A percentile compares a stretch with the other conserved stretches of the same genome.
phyloP scores from a whole-genome alignment of 2,888 invertebrate species.

The Sphaerophoria rueppellii region DNA sequence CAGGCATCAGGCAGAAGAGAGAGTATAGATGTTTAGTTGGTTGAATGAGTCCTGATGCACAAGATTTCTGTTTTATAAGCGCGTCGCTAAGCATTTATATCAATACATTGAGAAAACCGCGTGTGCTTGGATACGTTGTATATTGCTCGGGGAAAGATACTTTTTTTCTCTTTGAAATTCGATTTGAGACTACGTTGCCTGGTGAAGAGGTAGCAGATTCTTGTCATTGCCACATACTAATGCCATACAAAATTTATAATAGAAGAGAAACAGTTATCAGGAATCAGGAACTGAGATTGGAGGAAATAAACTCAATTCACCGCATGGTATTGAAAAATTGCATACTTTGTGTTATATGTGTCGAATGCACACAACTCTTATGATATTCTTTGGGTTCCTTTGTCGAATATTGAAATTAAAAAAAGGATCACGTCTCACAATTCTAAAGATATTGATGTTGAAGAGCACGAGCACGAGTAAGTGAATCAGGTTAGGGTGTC shows the following conservation, averaged over 20 bases:
- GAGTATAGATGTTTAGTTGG: conserved; percentile 53
- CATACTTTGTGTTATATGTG: conserved; percentile 36
- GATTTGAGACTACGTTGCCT: not conserved
- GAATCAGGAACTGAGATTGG: not conserved
- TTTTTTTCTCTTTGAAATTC: conserved; percentile 12
- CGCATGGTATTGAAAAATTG: conserved; percentile 49
- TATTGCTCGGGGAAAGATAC: conserved; percentile 14
- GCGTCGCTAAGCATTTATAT: conserved; percentile 2
- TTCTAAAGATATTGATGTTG: conserved; percentile 28
- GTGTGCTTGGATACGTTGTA: not conserved
- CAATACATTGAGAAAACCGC: conserved; percentile 8
- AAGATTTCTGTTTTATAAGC: conserved; percentile 41
- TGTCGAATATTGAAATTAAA: conserved; percentile 46
- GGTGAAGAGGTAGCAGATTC: conserved; percentile 13
- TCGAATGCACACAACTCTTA: conserved; percentile 30
- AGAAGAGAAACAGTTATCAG: not conserved
- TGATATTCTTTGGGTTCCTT: not conserved
- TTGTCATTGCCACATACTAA: conserved; percentile 19
- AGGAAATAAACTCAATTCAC: conserved; percentile 60
- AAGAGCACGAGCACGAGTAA: conserved; percentile 2
- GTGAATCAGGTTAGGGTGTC: not conserved
- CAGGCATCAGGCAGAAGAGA: not conserved
- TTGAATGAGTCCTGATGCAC: conserved; percentile 54
- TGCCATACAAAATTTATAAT: conserved; percentile 25
- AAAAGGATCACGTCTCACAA: conserved; percentile 54